Evolutionary conservation across 2,888 invertebrate species (phyloP).

Genomic region (Parnassius apollo): DNA sequence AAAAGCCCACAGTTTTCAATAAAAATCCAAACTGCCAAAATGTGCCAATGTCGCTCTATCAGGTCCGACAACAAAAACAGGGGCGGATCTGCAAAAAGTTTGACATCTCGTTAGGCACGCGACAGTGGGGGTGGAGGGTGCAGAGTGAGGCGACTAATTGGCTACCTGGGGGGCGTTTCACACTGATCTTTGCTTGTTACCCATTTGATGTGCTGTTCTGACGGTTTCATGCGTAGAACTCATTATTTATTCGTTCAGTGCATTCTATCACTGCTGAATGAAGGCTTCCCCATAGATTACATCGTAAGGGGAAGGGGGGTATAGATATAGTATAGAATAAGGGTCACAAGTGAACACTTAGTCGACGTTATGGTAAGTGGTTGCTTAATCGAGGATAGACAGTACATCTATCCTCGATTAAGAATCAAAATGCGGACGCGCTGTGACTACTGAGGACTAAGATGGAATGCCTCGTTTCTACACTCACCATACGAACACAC

Average conservation of each 20-base stretch:
- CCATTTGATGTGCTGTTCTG: slow-evolving; percentile 24
- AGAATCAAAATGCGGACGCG: no score
- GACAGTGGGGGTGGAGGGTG: slow-evolving; percentile 29
- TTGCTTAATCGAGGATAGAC: no score
- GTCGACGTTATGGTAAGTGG: no score
- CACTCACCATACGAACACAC: no score
- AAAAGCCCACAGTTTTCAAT: slow-evolving; percentile 21
- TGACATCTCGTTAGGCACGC: slow-evolving; percentile 63
- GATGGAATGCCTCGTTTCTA: no score
- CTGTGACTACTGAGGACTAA: no score
- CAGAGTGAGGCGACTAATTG: slow-evolving; percentile 56
- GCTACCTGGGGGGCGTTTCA: slow-evolving; percentile 55
- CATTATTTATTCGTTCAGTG: background rate
- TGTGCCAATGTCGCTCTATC: slow-evolving; percentile 34
- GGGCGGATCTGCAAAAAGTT: slow-evolving; percentile 66
- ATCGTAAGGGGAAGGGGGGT: no score
- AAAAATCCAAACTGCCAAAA: slow-evolving; percentile 26
- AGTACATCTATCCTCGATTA: no score
- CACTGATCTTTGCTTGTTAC: slow-evolving; percentile 34
- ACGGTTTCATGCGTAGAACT: background rate
- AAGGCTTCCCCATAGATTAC: no score
- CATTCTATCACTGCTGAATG: no score
- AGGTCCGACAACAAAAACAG: slow-evolving; percentile 43
- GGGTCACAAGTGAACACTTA: no score
- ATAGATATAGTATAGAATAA: no score